phyloP scores from a whole-genome alignment of 2,113 vertebrate species.

The Daphoenositta chrysoptera region DNA sequence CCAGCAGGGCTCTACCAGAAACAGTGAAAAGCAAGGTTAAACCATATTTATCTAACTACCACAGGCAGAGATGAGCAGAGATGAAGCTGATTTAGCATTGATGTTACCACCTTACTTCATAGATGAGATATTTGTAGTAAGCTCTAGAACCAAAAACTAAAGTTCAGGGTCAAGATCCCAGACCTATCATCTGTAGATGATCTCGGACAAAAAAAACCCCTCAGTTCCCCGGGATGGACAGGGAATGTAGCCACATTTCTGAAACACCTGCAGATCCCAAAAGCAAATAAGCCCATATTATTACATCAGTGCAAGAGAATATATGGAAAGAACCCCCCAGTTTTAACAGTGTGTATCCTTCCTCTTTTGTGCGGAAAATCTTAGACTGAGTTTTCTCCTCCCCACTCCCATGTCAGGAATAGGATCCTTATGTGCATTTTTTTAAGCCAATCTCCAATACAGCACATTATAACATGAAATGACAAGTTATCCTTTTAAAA shows the following conservation, averaged over 20 bases:
- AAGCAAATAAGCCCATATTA: background rate
- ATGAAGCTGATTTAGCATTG: background rate
- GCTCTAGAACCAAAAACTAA: background rate
- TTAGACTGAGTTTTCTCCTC: background rate
- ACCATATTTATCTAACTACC: background rate
- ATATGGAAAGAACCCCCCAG: background rate
- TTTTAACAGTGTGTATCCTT: background rate
- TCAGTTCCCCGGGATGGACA: background rate
- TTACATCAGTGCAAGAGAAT: background rate
- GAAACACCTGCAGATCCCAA: background rate
- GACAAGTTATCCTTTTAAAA: background rate
- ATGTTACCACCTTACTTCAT: background rate
- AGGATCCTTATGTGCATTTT: background rate
- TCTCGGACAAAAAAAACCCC: background rate
- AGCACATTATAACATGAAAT: background rate
- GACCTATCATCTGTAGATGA: background rate
- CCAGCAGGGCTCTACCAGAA: background rate
- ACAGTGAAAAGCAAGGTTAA: background rate
- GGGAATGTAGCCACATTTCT: background rate
- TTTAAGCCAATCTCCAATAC: background rate
- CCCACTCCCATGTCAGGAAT: background rate
- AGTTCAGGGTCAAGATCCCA: background rate
- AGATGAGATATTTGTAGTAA: background rate
- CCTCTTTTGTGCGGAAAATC: background rate
- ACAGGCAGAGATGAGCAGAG: background rate